Evolutionary conservation across 2,797 vertebrate species (phyloP), one percentile per base, ranked within the genome.

Genomic region (Taenioides sp.): DNA sequence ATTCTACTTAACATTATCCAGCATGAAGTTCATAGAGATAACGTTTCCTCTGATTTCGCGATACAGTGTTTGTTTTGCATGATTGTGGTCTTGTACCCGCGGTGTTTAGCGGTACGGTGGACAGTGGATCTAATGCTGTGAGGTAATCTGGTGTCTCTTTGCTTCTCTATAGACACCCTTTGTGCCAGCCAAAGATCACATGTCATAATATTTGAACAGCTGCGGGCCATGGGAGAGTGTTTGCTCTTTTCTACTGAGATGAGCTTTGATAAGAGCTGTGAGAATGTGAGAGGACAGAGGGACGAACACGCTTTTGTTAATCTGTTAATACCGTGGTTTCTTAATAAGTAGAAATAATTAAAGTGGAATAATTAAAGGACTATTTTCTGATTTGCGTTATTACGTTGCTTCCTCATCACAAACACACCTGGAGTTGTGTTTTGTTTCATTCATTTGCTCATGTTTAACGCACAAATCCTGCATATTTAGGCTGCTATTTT

Each of bases 161-260:
- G 34, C 34, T 70, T 84, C 77, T 77, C 71, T 76, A 85, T 89
- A 90, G 86, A 71, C 61, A 25, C 10, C 85, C 89, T 93, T 92
- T 92, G 91, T 92, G 82, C 78, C 85, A 80, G 73, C 69, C 77
- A 23, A 40, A 81, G 88, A 89, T 92, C 92, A 87, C 88, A 86
- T 91, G 88, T 91, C 92, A 90, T 87, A 91, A 90, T 90, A 90
- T 91, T 91, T 91, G 78, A 92, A 90, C 91, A 93, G 91, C 90
- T 92, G 91, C 82, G 72, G 67, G 69, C 28, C 71, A 84, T 84
- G 72, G 71, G 69, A 80, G 80, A 7, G 75, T 83, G 83, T 86
- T 86, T 90, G 76, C 80, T 73, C 81, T 81, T 74, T 74, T 78
- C 72, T n/a, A 7, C 43, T 66, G 47, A 72, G 83, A 84, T 85